Conservation (phyloP, 1,140 invertebrate species). For the Euwallacea similis region DNA sequence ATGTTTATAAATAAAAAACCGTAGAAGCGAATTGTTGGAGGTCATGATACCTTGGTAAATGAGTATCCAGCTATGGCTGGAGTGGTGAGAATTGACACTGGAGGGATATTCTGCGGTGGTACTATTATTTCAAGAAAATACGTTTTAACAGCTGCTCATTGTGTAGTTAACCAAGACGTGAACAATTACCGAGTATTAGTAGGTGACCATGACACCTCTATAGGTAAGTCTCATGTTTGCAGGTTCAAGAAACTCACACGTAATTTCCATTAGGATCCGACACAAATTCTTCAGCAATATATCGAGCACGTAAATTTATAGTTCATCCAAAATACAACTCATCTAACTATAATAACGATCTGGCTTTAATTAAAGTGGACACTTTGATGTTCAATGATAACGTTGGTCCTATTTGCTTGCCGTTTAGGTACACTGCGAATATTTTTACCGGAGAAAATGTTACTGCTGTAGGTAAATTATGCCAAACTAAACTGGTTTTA, state of each 20-base stretch:
- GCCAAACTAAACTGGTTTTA: neutral
- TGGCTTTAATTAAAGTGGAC: conserved; percentile 61
- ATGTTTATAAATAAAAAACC: neutral
- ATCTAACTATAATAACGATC: conserved; percentile 60
- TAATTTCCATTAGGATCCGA: conserved; percentile 48
- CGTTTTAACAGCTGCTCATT: conserved; percentile 73
- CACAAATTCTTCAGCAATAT: conserved; percentile 51
- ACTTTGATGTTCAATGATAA: conserved; percentile 58
- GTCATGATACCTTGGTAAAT: conserved; percentile 60
- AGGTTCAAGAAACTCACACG: conserved; percentile 6
- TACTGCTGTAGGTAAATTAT: conserved; percentile 58
- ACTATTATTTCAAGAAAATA: conserved; percentile 64
- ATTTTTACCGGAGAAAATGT: conserved; percentile 57
- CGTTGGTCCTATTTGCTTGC: conserved; percentile 69
- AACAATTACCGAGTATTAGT: conserved; percentile 56
- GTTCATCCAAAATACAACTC: conserved; percentile 54
- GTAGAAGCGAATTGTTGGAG: conserved; percentile 61
- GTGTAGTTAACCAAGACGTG: conserved; percentile 49
- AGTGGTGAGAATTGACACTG: conserved; percentile 53
- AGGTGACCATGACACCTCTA: conserved; percentile 51
- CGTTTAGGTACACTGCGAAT: conserved; percentile 58
- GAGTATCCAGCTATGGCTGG: conserved; percentile 70
- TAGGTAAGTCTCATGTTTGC: conserved; percentile 27
- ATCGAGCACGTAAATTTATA: conserved; percentile 42
- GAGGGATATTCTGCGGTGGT: conserved; percentile 63